Evolutionary conservation across 2,797 vertebrate genomes (phyloP), one percentile per base, ranked within the genome.

Genomic region (Threskiornis aethiopicus): DNA sequence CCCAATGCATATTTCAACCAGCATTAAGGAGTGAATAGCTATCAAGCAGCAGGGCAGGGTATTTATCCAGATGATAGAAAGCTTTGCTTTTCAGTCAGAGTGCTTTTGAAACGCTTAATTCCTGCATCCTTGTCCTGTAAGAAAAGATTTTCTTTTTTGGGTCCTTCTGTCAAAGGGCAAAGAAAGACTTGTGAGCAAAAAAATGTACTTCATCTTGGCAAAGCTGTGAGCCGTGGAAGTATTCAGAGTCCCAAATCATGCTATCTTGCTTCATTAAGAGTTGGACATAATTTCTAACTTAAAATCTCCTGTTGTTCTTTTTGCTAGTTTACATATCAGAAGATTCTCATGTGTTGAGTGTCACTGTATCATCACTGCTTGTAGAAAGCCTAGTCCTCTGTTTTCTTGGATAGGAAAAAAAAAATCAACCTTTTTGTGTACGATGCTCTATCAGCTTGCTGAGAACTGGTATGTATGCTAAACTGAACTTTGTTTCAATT

Each of bases 401-500:
- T 75, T 72, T 58, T 61, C 24, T 54, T 78, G 61, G 9, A 11
- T 16, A 64, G 62, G 44, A 19, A 51, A 11, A 42, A 57, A 28
- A n/a, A 16, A 19, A 16, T 11, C 8, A 65, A 1, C 17, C 4
- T 66, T 54, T 77, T 46, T 75, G 6, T 28, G 13, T 69, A 6
- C 22, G 28, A 52, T 81, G 28, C 19, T 95, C 81, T 57, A 51
- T 46, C 59, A 72, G 49, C 44, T 65, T 88, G 31, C 55, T 87
- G 70, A 78, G 72, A 83, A 58, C 58, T 65, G 54, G 17, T 49
- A 31, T 12, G 9, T 77, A 16, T 55, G 22, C 61, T 96, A 75
- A 95, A 49, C 59, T 89, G 61, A 90, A 52, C 87, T 95, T 89
- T 87, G 49, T 95, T 96, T 97, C 96, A 81, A 95, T 84, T 70